These are phyloP conservation scores for Lepeophtheirus salmonis DNA, from an alignment of 1,140 invertebrate genomes.

Conservation along the genomic window DNA sequence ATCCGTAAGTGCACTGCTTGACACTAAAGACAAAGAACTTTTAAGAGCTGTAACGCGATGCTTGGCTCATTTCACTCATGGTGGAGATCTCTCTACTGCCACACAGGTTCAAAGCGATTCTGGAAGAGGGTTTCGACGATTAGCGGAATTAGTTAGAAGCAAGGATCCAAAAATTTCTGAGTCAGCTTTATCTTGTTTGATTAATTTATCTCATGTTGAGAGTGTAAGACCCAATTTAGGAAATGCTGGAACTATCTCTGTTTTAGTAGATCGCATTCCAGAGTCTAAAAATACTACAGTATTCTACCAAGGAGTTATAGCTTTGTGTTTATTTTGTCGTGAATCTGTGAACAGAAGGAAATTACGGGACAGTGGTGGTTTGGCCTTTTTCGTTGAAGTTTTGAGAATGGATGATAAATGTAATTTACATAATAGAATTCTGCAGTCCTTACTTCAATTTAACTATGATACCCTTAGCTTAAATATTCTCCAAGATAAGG, in stretches of 20 bases:
- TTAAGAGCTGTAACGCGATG: slow-evolving; percentile 8
- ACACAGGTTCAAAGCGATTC: background rate
- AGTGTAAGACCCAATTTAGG: slow-evolving; percentile 4
- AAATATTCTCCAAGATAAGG: background rate
- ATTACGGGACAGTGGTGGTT: slow-evolving; percentile 3
- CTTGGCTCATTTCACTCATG: slow-evolving; percentile 7
- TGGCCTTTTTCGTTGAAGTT: slow-evolving; percentile 2
- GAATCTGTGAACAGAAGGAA: slow-evolving; percentile 14
- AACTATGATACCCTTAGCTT: slow-evolving; percentile 1
- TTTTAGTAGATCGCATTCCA: background rate
- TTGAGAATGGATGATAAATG: background rate
- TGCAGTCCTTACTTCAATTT: slow-evolving; percentile 10
- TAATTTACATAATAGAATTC: background rate
- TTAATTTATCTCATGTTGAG: background rate
- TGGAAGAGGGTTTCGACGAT: background rate
- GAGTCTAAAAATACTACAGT: background rate
- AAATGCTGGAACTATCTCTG: slow-evolving; percentile 2
- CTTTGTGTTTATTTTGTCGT: slow-evolving; percentile 6
- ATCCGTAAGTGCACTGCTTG: background rate
- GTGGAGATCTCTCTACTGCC: background rate
- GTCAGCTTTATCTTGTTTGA: background rate
- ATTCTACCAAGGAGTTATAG: background rate
- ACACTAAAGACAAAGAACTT: background rate
- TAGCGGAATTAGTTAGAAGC: background rate
- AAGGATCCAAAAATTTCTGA: background rate